Base-by-base conservation (phyloP, 2,888 invertebrate genomes). In the Glyphotaelius pellucidus region DNA sequence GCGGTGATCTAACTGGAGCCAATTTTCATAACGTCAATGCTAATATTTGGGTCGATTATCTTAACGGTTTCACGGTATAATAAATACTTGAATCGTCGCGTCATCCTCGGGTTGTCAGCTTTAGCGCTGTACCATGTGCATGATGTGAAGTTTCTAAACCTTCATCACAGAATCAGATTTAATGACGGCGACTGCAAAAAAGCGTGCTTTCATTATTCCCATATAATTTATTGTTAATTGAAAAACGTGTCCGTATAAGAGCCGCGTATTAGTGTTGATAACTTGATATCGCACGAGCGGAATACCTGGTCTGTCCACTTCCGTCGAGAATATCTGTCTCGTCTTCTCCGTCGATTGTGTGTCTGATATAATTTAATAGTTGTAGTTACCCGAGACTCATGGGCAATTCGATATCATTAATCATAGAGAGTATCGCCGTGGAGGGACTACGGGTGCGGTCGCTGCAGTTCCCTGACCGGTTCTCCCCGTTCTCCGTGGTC, bases 401-500 rank as follows among this genome's bases (percentile, higher is more conserved):
- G 30, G 85, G 38, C 87, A 87, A 87, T 47, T 2, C 67, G 87
- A 87, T 87, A 67, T 52, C 87, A 47, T 87, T 47, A 87, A 87
- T 87, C 87, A 87, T 67, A 87, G 52, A 87, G 47, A 32, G 47
- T 31, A 52, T 87, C 31, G 47, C 87, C 87, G 52, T 67, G 67
- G 67, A 67, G 67, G 67, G 67, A 67, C 67, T n/a, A n/a, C 87
- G 47, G 87, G 87, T 52, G 87, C 86, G 52, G 86, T 86, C 86
- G 14, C 87, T 87, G 87, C 87, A 87, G 3, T 52, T 87, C 87
- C 47, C n/a, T 52, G 87, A 87, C 87, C 87, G 87, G 87, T 47
- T 47, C 15, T 67, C 7, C 25, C 67, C 67, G 67, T 67, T 32
- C 47, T 80, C 80, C 30, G 80, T 30, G 47, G 87, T 32, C 47